Base-by-base conservation (phyloP, 2,113 vertebrate genomes). In the Chlorocebus sabaeus region DNA sequence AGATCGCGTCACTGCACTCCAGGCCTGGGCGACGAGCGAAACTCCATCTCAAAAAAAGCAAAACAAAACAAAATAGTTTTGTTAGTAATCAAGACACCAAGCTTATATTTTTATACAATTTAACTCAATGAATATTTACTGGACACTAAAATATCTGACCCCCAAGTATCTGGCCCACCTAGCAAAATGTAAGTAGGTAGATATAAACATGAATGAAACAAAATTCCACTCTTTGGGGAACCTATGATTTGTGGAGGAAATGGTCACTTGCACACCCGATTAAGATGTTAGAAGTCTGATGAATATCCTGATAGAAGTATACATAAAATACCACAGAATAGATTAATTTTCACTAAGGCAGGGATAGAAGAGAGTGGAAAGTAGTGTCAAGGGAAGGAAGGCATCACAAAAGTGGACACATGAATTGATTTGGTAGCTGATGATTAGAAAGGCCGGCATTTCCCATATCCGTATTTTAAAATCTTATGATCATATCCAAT, bases 101-200 rank as follows among this genome's bases (percentile, higher is more conserved):
- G 48, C 67, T 27, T 83, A 93, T 32, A 84, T 68, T 86, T 95
- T 79, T 87, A 93, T 48, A 93, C 22, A 64, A 23, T 76, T 93
- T 93, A 95, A 95, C 18, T 95, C 68, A 90, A 38, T 50, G 40
- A 94, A 67, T 43, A 61, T 55, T 57, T 91, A 83, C 1, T 76
- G 12, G 95, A 72, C 57, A 89, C 40, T 38, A 70, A 97, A 68
- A 61, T 91, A 90, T 79, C 17, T 52, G 8, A 90, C 10, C 48
- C 43, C 35, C 13, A 97, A 96, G 72, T 76, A 92, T 57, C 5
- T 76, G 86, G 20, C 50, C 64, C 45, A 95, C 38, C 2, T 57
- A 59, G 25, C 27, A 94, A 40, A 97, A 87, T 22, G 2, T 55
- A 94, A 76, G n/a, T 57, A 8, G n/a, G 52, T 22, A 8, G 48